Evolutionary conservation across 1,140 invertebrate genomes (phyloP).

Genomic region (Anoplophora glabripennis): DNA sequence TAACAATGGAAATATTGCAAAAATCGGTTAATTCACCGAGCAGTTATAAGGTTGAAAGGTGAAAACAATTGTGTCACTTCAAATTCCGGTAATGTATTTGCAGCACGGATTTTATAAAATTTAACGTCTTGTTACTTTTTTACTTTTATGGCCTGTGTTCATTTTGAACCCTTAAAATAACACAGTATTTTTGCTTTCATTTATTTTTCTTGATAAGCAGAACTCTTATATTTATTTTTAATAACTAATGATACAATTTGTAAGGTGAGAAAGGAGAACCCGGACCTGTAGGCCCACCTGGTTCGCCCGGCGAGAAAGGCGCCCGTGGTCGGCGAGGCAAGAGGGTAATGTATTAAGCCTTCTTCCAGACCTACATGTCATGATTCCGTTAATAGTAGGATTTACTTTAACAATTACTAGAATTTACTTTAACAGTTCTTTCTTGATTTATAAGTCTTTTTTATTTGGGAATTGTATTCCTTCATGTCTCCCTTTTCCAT

Average conservation of each 20-base stretch:
- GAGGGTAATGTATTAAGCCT: conserved; percentile 63
- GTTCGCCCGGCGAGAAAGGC: conserved; percentile 72
- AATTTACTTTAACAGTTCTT: too few species aligned
- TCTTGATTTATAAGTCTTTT: not conserved
- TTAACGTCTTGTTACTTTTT: not conserved
- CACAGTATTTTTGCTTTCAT: not conserved
- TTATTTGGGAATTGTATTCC: not conserved
- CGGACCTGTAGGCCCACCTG: conserved; percentile 70
- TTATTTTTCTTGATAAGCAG: not conserved
- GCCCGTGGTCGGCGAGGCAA: conserved; percentile 79
- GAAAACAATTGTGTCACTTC: too few species aligned
- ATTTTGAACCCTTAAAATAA: not conserved
- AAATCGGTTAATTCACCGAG: too few species aligned
- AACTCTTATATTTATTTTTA: not conserved
- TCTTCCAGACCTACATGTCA: not conserved
- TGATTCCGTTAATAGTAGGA: not conserved
- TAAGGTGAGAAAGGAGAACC: conserved; percentile 76
- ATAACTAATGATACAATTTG: conserved; percentile 34
- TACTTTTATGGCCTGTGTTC: not conserved
- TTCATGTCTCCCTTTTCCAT: too few species aligned
- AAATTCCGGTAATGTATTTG: too few species aligned
- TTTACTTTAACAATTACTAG: too few species aligned
- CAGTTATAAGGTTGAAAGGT: too few species aligned
- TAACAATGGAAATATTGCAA: too few species aligned
- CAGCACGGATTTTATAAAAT: too few species aligned